A percentile compares a stretch with the other conserved stretches of the same genome.
phyloP scores from a whole-genome alignment of 2,797 vertebrate species.

The Enteromius paludinosus region DNA sequence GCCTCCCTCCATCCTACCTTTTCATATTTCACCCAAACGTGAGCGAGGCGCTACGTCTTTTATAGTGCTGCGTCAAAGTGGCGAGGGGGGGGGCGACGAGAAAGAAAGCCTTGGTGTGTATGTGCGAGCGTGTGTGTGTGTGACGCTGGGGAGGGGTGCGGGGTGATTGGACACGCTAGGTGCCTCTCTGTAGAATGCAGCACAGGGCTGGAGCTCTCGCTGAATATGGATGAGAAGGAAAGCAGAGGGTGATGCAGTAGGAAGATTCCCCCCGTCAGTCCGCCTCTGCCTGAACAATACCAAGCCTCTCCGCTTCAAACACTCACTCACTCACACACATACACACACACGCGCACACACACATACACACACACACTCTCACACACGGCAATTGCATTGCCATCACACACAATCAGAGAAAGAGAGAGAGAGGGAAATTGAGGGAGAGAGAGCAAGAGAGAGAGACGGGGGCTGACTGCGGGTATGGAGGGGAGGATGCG shows the following conservation, averaged over 20 bases:
- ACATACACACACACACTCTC: constrained; percentile 66
- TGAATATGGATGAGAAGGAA: constrained; percentile 88
- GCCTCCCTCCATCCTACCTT: constrained; percentile 60
- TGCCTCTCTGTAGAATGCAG: constrained; percentile 80
- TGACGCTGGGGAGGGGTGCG: constrained; percentile 64
- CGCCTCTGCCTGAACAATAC: constrained; percentile 62
- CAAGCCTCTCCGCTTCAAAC: constrained; percentile 52
- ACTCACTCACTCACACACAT: constrained; percentile 59
- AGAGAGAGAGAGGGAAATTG: constrained; percentile 47
- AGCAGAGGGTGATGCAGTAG: constrained; percentile 76
- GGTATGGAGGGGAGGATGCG: constrained; percentile 82
- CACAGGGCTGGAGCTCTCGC: constrained; percentile 84
- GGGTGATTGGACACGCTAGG: constrained; percentile 75
- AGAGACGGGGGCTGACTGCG: constrained; percentile 76
- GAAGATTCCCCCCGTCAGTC: constrained; percentile 66
- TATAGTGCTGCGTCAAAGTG: constrained; percentile 87
- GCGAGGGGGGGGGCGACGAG: constrained; percentile 58
- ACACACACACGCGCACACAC: constrained; percentile 58
- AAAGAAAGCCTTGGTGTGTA: constrained; percentile 59
- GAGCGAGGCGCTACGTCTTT: constrained; percentile 79
- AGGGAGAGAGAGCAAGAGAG: constrained; percentile 46
- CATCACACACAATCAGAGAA: constrained; percentile 56
- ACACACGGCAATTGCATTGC: constrained; percentile 62
- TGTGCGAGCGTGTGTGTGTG: constrained; percentile 38
- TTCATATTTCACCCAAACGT: constrained; percentile 64